Conservation (phyloP, 2,888 invertebrate genomes). For the Rugalucina vietnamica region DNA sequence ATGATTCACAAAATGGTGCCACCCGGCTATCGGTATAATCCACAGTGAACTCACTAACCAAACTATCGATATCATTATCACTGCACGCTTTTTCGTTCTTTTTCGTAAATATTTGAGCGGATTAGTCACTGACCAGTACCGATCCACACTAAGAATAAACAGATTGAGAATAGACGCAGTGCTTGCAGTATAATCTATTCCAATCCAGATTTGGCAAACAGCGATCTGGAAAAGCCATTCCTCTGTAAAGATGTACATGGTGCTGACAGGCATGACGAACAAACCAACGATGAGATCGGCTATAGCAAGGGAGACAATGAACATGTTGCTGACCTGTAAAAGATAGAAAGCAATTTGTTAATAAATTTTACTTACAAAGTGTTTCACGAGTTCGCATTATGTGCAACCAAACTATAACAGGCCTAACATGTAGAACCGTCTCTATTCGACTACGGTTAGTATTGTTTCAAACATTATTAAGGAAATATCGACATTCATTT, state of each 20-base stretch:
- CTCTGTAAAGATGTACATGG: constrained; percentile 84
- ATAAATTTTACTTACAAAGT: no score
- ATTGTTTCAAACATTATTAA: no score
- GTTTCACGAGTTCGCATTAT: no score
- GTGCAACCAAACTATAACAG: no score
- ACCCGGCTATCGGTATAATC: constrained; percentile 85
- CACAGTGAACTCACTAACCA: constrained; percentile 85
- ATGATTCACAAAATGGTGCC: constrained; percentile 83
- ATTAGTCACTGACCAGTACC: constrained; percentile 86
- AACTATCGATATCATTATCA: constrained; percentile 85
- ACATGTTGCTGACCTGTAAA: constrained; percentile 86
- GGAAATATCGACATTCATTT: no score
- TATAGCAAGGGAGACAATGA: constrained; percentile 85
- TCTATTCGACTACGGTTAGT: no score
- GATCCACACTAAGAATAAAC: constrained; percentile 84
- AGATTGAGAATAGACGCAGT: constrained; percentile 87
- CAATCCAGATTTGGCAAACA: constrained; percentile 86
- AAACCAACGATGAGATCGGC: constrained; percentile 85
- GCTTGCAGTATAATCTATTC: constrained; percentile 86
- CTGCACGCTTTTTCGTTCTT: constrained; percentile 85
- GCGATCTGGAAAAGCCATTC: constrained; percentile 85
- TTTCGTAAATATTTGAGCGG: constrained; percentile 85
- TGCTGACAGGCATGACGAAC: constrained; percentile 85
- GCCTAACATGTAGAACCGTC: no score
- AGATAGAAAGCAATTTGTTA: constrained; percentile 53